Evolutionary conservation across 2,888 invertebrate genomes (phyloP), one percentile per base, ranked within the genome.

Genomic region (Eupeodes latifasciatus): DNA sequence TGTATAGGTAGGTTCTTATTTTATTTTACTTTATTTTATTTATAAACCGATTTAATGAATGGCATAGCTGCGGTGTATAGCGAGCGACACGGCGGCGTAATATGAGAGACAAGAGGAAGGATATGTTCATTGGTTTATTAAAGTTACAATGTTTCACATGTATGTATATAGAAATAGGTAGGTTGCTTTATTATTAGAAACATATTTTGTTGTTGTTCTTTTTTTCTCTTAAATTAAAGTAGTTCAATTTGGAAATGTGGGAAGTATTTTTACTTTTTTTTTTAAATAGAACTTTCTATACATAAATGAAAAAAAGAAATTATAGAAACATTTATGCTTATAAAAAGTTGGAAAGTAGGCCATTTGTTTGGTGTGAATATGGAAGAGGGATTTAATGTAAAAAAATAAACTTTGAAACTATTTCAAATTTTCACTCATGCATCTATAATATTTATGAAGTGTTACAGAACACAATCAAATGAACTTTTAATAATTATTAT

Each of bases 51-150:
- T 44, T 59, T 72, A 72, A 72, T 55, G 34, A 57, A 57, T 51
- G 44, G 44, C 40, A 36, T 36, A 59, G 27, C 57, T 36, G n/a
- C 34, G 34, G 34, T 27, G 19, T 40, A 40, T 9, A 40, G 47
- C 12, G 27, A 27, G 2, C 27, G 27, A 27, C 27, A 2, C 27
- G 27, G 27, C 27, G 27, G 27, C 3, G 27, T 27, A 27, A 47
- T 2, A 27, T 49, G 66, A 27, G 27, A 19, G 19, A 64, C 64
- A 64, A 64, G 27, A 27, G 64, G 44, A 72, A 59, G 72, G 59
- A 72, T 59, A 72, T 10, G n/a, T 59, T 72, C 71, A 57, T 71
- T 71, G 57, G 71, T 72, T 72, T 72, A 57, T 71, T 72, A 72
- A 71, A 71, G 44, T 57, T 69, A 69, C 69, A 53, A 69, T 69